A percentile compares a stretch with the other conserved stretches of the same genome.
These are phyloP conservation scores for Leptopilina syphax DNA, from an alignment of 2,888 invertebrate genomes.

Conservation along the genomic window DNA sequence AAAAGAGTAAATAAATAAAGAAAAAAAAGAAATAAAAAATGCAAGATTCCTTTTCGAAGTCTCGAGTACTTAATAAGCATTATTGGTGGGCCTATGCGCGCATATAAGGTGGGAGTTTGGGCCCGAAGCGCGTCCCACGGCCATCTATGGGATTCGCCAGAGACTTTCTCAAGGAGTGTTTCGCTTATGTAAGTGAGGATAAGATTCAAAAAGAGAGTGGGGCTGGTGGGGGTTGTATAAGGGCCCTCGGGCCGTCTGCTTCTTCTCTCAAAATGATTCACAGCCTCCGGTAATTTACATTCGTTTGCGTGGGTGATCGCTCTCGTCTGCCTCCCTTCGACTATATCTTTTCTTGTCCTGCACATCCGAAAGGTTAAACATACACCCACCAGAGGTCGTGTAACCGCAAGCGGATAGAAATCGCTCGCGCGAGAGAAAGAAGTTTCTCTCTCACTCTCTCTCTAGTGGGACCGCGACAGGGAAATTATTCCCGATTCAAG, in stretches of 20 bases:
- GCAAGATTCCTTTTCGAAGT: conserved; percentile 36
- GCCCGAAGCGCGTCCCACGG: conserved; percentile 74
- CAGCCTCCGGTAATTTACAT: conserved; percentile 76
- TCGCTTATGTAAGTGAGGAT: conserved; percentile 49
- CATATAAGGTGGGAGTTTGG: conserved; percentile 70
- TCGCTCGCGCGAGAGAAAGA: conserved; percentile 41
- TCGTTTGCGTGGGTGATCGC: conserved; percentile 62
- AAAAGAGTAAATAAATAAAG: too few relatives aligned
- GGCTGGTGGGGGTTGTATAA: conserved; percentile 45
- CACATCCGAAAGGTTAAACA: conserved; percentile 74
- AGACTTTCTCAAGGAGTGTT: conserved; percentile 71
- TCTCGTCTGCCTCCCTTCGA: conserved; percentile 46
- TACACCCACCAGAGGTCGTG: conserved; percentile 68
- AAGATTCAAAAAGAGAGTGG: conserved; percentile 37
- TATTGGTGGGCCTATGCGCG: conserved; percentile 49
- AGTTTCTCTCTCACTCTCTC: too few relatives aligned
- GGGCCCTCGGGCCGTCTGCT: conserved; percentile 64
- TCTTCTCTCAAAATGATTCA: conserved; percentile 73
- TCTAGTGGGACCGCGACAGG: conserved; percentile 26
- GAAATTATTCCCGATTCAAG: conserved; percentile 29
- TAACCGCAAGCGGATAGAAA: conserved; percentile 52
- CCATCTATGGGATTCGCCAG: conserved; percentile 69
- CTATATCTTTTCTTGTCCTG: conserved; percentile 52
- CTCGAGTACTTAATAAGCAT: conserved; percentile 54
- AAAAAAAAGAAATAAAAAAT: not conserved